Percentiles rank a stretch among this genome's conserved stretches.
phyloP scores from a whole-genome alignment of 2,888 invertebrate genomes.

The Chaitophorus viminalis region DNA sequence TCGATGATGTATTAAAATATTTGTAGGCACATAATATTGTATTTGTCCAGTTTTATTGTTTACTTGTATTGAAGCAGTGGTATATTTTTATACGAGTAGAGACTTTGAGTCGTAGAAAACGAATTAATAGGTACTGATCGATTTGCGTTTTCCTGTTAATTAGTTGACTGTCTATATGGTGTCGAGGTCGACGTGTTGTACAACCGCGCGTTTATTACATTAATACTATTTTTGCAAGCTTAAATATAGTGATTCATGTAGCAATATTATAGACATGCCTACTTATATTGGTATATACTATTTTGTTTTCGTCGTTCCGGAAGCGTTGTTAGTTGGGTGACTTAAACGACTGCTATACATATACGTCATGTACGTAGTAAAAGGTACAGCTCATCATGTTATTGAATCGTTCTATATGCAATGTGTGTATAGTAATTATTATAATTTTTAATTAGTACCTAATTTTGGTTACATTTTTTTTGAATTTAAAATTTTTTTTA shows the following conservation, averaged over 20 bases:
- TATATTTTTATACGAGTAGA: background rate
- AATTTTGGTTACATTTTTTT: background rate
- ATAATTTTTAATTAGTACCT: background rate
- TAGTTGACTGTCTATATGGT: background rate
- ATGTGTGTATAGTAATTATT: background rate
- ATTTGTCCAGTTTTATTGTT: background rate
- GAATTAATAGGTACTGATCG: background rate
- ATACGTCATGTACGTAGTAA: background rate
- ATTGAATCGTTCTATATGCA: background rate
- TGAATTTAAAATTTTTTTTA: background rate
- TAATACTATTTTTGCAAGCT: background rate
- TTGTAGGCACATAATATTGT: background rate
- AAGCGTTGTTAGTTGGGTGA: slow-evolving; percentile 32
- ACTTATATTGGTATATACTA: background rate
- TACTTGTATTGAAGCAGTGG: background rate
- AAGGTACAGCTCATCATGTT: background rate
- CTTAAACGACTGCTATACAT: slow-evolving; percentile 48
- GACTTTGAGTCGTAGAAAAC: too few relatives aligned
- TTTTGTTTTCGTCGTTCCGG: background rate
- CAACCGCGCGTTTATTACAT: slow-evolving; percentile 5
- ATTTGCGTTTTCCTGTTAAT: slow-evolving; percentile 27
- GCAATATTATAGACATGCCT: background rate
- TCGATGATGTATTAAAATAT: background rate
- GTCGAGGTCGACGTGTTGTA: slow-evolving; percentile 43
- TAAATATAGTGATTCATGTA: slow-evolving; percentile 11